Base-by-base conservation (phyloP, 2,888 invertebrate genomes). In the Flexamia atlantica region DNA sequence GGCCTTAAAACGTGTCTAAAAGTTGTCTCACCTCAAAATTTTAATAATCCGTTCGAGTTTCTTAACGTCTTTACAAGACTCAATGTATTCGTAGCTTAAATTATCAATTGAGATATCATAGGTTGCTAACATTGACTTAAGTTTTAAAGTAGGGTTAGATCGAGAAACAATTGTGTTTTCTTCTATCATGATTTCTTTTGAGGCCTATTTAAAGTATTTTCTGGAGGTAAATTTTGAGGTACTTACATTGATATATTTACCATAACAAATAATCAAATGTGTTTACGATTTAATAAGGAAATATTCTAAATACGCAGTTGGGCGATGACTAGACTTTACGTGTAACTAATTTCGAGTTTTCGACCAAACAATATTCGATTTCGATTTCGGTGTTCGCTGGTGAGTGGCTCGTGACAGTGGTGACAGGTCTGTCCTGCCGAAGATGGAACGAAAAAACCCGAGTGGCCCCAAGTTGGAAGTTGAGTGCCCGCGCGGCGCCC, bases 41-140 rank as follows among this genome's bases (percentile, higher is more conserved):
- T 91, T 90, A 5, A 95, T 89, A 74, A 96, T 95, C 88, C 92
- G 93, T 89, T 95, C 95, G 87, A 96, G 89, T 89, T 94, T 93
- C 86, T 92, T 93, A 0, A 90, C 90, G 89, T 95, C 91, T 12
- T 87, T 90, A 87, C 95, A 95, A 10, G 90, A 90, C 74, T 91
- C 90, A 28, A 96, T 91, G 86, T 95, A 95, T 1, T 90, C 91
- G 88, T 93, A 95, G 85, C 95, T 95, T 83, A 96, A 90, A 89
- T 95, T 92, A 74, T 92, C 90, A 9, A 96, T 84, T 0, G 95
- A 94, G 85, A 96, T 93, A 72, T 93, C 91, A 88, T 93, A 95
- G 88, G 93, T 94, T 84, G 92, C 88, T 83, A 94, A 88, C 25
- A 94, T 89, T 50, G 82, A 50, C 68, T 70, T 82, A 23, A 40